These are phyloP conservation scores for Phyto melanocephala DNA, from an alignment of 2,888 invertebrate species.

Conservation along the genomic window DNA sequence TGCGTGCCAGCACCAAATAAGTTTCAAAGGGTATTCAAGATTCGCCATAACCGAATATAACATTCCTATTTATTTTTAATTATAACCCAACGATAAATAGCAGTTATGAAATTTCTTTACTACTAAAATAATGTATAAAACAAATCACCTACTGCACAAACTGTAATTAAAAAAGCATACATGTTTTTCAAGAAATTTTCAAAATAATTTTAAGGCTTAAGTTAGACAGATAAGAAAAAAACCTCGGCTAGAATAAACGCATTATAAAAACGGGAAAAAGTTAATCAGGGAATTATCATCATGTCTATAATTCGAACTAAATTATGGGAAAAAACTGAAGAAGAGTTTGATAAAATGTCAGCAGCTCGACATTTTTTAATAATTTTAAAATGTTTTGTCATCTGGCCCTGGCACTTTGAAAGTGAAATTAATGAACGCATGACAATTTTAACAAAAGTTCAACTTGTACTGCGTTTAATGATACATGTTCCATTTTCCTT, in stretches of 20 bases:
- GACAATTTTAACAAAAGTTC: neutral
- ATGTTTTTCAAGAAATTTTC: too few relatives aligned
- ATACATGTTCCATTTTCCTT: constrained; percentile 69
- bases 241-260: neutral
- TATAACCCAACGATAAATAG: too few relatives aligned
- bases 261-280: neutral
- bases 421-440: neutral
- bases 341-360: neutral
- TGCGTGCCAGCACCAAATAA: too few relatives aligned
- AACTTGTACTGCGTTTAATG: constrained; percentile 48
- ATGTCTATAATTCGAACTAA: neutral
- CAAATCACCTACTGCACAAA: too few relatives aligned
- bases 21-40: too few relatives aligned
- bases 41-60: too few relatives aligned
- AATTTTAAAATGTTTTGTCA: neutral
- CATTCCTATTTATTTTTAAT: too few relatives aligned
- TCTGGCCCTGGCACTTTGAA: neutral
- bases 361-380: neutral
- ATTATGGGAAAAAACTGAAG: too few relatives aligned
- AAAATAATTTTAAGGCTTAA: too few relatives aligned
- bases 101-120: too few relatives aligned
- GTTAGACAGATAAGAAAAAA: neutral
- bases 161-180: too few relatives aligned
- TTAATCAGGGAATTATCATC: neutral
- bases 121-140: too few relatives aligned